A percentile compares a stretch with the other conserved stretches of the same genome.
Conservation (phyloP, 2,113 vertebrate species). For the Gracilinanus agilis region DNA sequence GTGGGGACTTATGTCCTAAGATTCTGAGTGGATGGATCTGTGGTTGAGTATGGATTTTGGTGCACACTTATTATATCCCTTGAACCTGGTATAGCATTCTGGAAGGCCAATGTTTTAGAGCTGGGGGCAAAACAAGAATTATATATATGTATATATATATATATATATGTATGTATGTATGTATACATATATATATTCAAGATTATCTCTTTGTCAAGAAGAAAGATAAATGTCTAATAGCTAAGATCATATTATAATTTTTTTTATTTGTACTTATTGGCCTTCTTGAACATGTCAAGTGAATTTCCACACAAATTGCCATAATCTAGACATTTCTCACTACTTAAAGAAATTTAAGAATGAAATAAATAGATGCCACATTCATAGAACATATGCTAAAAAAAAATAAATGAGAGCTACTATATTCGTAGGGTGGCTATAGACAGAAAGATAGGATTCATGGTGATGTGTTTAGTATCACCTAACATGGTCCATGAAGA, state of each 20-base stretch:
- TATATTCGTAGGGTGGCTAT: neutral
- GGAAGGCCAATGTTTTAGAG: neutral
- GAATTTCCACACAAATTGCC: slow-evolving; percentile 4
- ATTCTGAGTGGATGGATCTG: neutral
- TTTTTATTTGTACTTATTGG: neutral
- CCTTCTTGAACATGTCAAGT: slow-evolving; percentile 31
- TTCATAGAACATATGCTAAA: neutral
- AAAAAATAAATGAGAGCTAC: neutral
- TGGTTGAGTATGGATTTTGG: neutral
- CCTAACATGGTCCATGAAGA: neutral
- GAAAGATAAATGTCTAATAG: neutral
- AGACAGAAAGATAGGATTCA: neutral
- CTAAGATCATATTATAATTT: neutral
- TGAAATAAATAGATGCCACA: neutral
- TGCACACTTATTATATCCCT: neutral
- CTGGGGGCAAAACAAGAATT: neutral
- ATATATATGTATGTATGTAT: too few relatives aligned
- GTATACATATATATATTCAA: too few relatives aligned
- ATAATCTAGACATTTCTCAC: neutral
- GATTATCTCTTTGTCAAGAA: neutral
- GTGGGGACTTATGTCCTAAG: neutral
- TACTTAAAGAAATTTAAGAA: slow-evolving; percentile 31
- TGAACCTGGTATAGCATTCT: neutral
- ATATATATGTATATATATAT: too few relatives aligned
- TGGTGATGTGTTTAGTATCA: neutral